phyloP scores from a whole-genome alignment of 2,113 vertebrate genomes.

The Cricetomys ansorgei region DNA sequence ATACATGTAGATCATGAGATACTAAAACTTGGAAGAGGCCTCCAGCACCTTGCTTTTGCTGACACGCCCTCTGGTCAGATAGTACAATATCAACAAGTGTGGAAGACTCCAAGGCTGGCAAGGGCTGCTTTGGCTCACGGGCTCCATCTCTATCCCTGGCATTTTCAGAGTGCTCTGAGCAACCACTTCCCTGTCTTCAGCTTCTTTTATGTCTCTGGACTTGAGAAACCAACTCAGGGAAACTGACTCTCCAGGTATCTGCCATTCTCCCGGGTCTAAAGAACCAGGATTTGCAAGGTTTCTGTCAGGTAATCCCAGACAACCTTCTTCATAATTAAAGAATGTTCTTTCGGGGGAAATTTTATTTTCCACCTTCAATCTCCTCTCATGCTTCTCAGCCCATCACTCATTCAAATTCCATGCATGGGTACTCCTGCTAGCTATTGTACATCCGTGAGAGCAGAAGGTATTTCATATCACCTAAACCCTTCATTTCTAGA shows the following conservation, averaged over 20 bases:
- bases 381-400: conserved; percentile 65
- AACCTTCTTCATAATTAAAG: conserved; percentile 80
- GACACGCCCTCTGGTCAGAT: not conserved
- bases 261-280: conserved; percentile 54
- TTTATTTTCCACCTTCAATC: conserved; percentile 75
- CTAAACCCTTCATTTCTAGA: conserved; percentile 79
- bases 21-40: not conserved
- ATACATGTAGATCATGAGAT: not conserved
- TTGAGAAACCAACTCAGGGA: not conserved
- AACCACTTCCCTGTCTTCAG: not conserved
- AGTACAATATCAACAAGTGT: not conserved
- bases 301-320: conserved; percentile 56
- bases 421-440: conserved; percentile 62
- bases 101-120: too few relatives aligned
- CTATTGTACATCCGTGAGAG: conserved; percentile 60
- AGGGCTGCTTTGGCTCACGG: not conserved
- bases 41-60: not conserved
- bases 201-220: conserved; percentile 21
- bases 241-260: conserved; percentile 40
- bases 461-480: conserved; percentile 75
- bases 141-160: conserved; percentile 65
- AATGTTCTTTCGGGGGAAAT: conserved; percentile 75
- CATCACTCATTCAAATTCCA: conserved; percentile 74
- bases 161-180: conserved; percentile 60
- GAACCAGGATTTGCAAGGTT: conserved; percentile 70